Conservation (phyloP, 2,888 invertebrate genomes). For the Mechanitis messenoides region DNA sequence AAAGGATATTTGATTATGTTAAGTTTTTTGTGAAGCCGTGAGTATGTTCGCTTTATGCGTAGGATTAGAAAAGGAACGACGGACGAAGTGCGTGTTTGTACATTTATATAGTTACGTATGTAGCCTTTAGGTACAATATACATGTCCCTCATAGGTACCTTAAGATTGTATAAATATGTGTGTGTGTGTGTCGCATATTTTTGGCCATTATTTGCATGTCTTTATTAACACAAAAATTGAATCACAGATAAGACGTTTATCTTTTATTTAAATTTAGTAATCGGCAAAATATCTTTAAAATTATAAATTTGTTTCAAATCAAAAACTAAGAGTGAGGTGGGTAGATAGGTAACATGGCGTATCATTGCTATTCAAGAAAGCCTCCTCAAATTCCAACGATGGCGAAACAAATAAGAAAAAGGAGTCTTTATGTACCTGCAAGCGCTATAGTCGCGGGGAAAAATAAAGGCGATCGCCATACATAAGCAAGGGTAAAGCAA, state of each 20-base stretch:
- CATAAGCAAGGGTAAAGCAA: constrained; percentile 65
- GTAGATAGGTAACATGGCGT: constrained; percentile 16
- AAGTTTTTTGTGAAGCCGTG: constrained; percentile 61
- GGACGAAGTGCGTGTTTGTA: constrained; percentile 14
- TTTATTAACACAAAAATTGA: too few species aligned
- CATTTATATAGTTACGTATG: constrained; percentile 9
- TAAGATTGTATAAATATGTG: too few species aligned
- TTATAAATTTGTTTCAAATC: neutral
- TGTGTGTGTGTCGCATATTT: too few species aligned
- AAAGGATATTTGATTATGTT: constrained; percentile 68
- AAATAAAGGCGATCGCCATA: constrained; percentile 50
- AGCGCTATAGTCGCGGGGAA: constrained; percentile 48
- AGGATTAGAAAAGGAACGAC: constrained; percentile 22
- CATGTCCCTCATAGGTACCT: neutral
- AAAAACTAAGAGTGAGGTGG: neutral
- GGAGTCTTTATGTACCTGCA: constrained; percentile 66
- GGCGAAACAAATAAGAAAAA: constrained; percentile 60
- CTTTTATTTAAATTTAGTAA: too few species aligned
- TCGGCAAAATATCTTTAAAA: neutral
- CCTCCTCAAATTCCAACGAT: constrained; percentile 43
- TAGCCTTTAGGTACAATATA: neutral
- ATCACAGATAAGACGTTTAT: too few species aligned
- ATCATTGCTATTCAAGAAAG: constrained; percentile 27
- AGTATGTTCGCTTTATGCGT: constrained; percentile 44
- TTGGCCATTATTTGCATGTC: too few species aligned